Conservation (phyloP, 2,113 vertebrate genomes). For the Ovis aries region DNA sequence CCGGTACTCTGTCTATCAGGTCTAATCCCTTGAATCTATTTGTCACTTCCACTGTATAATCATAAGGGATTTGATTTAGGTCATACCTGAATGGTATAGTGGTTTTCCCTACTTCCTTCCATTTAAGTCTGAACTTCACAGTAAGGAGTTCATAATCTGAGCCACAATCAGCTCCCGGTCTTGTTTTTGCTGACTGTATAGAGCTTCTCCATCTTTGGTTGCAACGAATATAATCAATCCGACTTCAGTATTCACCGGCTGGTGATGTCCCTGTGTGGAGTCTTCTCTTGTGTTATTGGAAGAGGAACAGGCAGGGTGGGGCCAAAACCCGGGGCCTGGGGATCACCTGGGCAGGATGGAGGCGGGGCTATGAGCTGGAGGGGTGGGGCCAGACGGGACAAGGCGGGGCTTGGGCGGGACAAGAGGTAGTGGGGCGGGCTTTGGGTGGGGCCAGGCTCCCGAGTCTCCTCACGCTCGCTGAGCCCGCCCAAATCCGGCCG, state of each 20-base stretch:
- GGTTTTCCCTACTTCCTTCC: background rate
- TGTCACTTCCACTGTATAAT: background rate
- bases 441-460: background rate
- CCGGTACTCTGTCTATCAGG: background rate
- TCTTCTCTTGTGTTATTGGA: background rate
- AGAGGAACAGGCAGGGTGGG: background rate
- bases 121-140: background rate
- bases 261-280: background rate
- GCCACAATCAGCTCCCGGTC: background rate
- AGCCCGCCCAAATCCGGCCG: rapidly evolving
- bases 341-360: rapidly evolving
- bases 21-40: background rate
- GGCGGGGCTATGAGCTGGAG: background rate
- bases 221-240: background rate
- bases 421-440: background rate
- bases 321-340: background rate
- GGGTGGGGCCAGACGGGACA: background rate
- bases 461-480: rapidly evolving
- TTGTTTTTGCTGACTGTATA: background rate
- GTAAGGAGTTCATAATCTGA: background rate
- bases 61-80: background rate
- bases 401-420: background rate
- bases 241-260: background rate
- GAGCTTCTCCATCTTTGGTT: background rate
- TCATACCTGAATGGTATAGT: background rate